These are phyloP conservation scores for Etheostoma spectabile DNA, from an alignment of 2,113 vertebrate genomes.

Conservation along the genomic window DNA sequence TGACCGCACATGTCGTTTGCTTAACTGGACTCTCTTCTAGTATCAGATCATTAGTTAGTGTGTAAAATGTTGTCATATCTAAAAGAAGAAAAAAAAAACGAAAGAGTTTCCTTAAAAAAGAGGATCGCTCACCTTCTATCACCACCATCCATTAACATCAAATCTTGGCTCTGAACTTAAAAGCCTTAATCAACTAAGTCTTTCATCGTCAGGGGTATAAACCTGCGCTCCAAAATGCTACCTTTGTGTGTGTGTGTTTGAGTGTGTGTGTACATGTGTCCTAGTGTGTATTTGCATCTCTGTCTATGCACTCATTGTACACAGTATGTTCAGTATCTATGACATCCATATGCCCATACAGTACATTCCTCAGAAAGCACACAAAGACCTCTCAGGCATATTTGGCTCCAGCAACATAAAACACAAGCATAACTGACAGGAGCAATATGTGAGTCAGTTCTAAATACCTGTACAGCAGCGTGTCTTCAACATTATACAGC, in stretches of 20 bases:
- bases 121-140: conserved; percentile 50
- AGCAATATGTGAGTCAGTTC: conserved; percentile 39
- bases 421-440: conserved; percentile 37
- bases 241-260: conserved; percentile 8
- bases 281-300: background rate
- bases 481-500: background rate
- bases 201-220: conserved; percentile 65
- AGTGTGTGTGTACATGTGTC: background rate
- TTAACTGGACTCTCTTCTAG: background rate
- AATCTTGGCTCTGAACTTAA: conserved; percentile 41
- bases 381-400: conserved; percentile 31
- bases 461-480: background rate
- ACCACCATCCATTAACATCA: conserved; percentile 61
- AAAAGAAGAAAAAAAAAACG: conserved; percentile 9
- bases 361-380: conserved; percentile 44
- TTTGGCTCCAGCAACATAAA: conserved; percentile 37
- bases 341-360: conserved; percentile 27
- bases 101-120: conserved; percentile 33
- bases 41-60: conserved; percentile 5
- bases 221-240: conserved; percentile 47
- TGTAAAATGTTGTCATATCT: background rate
- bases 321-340: conserved; percentile 2
- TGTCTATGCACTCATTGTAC: conserved; percentile 15
- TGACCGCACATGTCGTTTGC: background rate
- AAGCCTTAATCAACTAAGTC: conserved; percentile 69